Evolutionary conservation across 2,797 vertebrate genomes (phyloP).

Genomic region (Lacerta bilineata): DNA sequence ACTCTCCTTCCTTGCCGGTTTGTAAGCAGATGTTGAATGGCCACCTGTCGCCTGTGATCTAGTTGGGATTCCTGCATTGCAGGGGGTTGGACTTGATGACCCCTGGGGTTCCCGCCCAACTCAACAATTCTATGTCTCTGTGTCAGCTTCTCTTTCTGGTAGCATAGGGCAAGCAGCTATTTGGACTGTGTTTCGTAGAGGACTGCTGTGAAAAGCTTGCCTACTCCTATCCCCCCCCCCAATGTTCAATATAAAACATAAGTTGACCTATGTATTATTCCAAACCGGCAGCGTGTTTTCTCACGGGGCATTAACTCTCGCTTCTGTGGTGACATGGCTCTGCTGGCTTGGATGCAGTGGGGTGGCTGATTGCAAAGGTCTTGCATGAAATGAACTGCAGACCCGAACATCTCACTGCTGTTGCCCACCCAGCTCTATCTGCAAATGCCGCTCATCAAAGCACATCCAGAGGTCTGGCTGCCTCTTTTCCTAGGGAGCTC

Average conservation of each 20-base stretch:
- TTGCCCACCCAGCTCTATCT: neutral
- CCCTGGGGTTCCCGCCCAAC: too few relatives aligned
- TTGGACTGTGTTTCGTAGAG: neutral
- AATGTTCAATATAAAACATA: neutral
- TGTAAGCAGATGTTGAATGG: too few relatives aligned
- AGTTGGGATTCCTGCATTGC: too few relatives aligned
- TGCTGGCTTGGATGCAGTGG: too few relatives aligned
- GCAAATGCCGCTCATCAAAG: constrained; percentile 18
- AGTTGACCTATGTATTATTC: neutral
- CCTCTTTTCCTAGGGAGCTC: constrained; percentile 56
- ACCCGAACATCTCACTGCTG: neutral
- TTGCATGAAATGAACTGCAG: neutral
- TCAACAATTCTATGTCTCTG: too few relatives aligned
- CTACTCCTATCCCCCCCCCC: neutral
- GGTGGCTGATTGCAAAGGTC: neutral
- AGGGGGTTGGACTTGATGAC: too few relatives aligned
- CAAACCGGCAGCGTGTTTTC: neutral
- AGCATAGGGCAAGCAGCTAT: too few relatives aligned
- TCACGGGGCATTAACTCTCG: neutral
- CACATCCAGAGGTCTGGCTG: constrained; percentile 44
- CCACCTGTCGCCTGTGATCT: too few relatives aligned
- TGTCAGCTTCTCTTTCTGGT: neutral
- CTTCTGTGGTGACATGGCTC: neutral
- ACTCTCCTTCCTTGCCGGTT: too few relatives aligned
- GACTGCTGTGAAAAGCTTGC: neutral